A percentile compares a stretch with the other conserved stretches of the same genome.
Conservation (phyloP, 2,797 vertebrate genomes). For the Lophura swinhoii region DNA sequence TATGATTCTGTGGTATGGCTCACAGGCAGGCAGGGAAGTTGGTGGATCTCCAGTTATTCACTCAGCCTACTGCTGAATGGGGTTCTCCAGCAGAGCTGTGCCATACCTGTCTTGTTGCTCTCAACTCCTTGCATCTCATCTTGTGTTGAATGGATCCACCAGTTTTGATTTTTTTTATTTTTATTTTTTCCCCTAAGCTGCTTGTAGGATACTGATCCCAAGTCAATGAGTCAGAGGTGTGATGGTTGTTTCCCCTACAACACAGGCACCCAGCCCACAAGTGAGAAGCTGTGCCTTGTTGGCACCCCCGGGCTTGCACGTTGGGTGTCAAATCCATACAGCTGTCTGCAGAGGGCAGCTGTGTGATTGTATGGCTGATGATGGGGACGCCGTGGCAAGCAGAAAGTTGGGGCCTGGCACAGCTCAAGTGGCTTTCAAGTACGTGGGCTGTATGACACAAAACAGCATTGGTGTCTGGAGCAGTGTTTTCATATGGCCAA, state of each 20-base stretch:
- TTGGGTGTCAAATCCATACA: neutral
- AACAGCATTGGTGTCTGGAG: neutral
- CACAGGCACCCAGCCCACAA: fast-evolving
- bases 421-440: neutral
- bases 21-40: neutral
- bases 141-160: neutral
- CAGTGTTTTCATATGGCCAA: neutral
- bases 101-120: fast-evolving
- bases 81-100: neutral
- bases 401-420: neutral
- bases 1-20: neutral
- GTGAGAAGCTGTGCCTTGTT: fast-evolving
- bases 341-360: neutral
- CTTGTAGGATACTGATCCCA: neutral
- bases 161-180: neutral
- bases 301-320: neutral
- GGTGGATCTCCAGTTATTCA: neutral
- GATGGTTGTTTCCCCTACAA: neutral
- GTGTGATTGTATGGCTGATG: fast-evolving
- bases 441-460: neutral
- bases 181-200: neutral
- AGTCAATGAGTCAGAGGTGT: neutral
- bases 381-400: neutral
- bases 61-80: neutral
- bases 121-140: neutral